Evolutionary conservation across 2,888 invertebrate genomes (phyloP), one percentile per base, ranked within the genome.

Genomic region (Ischnus inquisitorius): DNA sequence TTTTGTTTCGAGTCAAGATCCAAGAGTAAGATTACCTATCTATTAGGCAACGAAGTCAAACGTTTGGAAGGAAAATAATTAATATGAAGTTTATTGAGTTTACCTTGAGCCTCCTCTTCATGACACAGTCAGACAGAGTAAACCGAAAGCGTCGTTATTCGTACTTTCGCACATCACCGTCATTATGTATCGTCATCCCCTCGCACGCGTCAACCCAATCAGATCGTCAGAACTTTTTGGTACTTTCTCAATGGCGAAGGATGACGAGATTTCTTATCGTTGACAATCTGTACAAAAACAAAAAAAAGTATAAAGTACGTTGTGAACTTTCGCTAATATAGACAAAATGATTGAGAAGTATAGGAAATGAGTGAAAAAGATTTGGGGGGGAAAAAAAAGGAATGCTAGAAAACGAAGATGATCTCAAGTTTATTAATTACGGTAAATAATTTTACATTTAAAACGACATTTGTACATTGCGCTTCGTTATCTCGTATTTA

Each of bases 401-500:
- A 79, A 78, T 25, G 71, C 80, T 82, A 68, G 84, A 85, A 90
- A 86, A 89, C 88, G 89, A 90, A 89, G 91, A 91, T 93, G 93
- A 93, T 93, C 93, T 93, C 93, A 93, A 91, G 90, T 90, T 90
- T 90, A 91, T 90, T 90, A 91, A 86, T 74, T 82, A 89, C 84
- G 86, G 84, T 92, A 89, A 87, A 88, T 68, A 71, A 68, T 89
- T 88, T 88, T 88, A 79, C 75, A 64, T 75, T 71, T 67, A 67
- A 75, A 84, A 69, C 89, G 88, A 79, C 78, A 77, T 88, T 90
- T 93, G 92, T 93, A 92, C 88, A 93, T 92, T 92, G 89, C 89
- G 93, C 91, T 92, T 92, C 84, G 88, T 91, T 91, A 88, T 90
- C 88, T 92, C 90, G 90, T 92, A 93, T 93, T 93, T 92, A 92